These are phyloP conservation scores for Artemia sinica DNA, from an alignment of 2,888 invertebrate species.

Conservation along the genomic window DNA sequence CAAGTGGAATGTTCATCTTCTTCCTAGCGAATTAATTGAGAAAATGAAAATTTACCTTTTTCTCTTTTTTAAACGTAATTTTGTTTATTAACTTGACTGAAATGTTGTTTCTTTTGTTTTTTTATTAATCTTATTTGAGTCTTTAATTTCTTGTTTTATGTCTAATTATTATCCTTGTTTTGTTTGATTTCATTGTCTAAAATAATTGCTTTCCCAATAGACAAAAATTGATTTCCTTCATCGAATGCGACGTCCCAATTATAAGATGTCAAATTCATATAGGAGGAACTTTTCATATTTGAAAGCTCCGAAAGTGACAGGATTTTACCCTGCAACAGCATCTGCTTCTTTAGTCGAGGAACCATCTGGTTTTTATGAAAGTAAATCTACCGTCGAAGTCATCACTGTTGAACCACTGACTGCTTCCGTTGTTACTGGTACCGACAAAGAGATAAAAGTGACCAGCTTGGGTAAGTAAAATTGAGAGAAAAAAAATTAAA, in stretches of 20 bases:
- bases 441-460: constrained; percentile 25
- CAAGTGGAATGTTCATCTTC: too few relatives aligned
- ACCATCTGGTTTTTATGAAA: constrained; percentile 35
- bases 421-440: background rate
- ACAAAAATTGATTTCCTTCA: constrained; percentile 7
- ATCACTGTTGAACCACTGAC: background rate
- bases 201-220: background rate
- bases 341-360: constrained; percentile 12
- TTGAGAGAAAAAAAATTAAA: too few relatives aligned
- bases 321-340: constrained; percentile 1
- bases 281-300: background rate
- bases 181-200: too few relatives aligned
- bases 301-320: background rate
- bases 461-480: constrained; percentile 21
- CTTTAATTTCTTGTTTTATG: too few relatives aligned
- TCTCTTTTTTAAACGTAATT: too few relatives aligned
- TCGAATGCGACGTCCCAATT: constrained; percentile 3
- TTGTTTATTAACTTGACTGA: too few relatives aligned
- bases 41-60: too few relatives aligned
- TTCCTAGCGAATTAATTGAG: too few relatives aligned
- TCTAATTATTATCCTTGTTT: too few relatives aligned
- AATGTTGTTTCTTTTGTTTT: too few relatives aligned
- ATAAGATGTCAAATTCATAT: background rate
- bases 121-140: too few relatives aligned
- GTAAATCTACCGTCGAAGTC: constrained; percentile 32